Evolutionary conservation across 2,113 vertebrate genomes (phyloP).

Genomic region (Sminthopsis crassicaudata): DNA sequence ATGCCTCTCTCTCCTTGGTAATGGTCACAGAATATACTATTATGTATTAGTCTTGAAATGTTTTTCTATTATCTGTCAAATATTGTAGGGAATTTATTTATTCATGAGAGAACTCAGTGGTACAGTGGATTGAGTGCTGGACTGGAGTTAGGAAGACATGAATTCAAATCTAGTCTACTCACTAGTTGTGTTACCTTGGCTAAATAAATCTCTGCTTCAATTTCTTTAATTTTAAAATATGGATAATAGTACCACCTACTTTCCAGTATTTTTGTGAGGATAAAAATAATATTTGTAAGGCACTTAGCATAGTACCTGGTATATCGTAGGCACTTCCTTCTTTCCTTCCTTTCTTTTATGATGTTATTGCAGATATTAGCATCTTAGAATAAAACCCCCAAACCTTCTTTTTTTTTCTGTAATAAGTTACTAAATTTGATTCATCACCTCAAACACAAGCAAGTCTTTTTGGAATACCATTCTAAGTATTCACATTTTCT

Average conservation of each 20-base stretch:
- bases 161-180: neutral
- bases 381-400: neutral
- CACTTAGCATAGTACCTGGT: neutral
- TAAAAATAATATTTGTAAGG: neutral
- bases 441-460: neutral
- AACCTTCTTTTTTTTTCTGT: neutral
- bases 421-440: neutral
- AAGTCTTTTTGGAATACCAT: neutral
- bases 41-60: neutral
- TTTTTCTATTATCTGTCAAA: neutral
- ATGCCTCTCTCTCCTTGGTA: neutral
- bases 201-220: neutral
- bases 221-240: neutral
- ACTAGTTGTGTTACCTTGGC: neutral
- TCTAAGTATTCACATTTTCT: neutral
- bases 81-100: neutral
- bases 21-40: neutral
- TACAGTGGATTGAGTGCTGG: neutral
- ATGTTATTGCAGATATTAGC: neutral
- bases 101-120: neutral
- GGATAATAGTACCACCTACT: neutral
- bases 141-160: neutral
- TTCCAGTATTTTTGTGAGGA: neutral
- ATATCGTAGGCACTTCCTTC: neutral
- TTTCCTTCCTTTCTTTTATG: conserved; percentile 10